phyloP scores from a whole-genome alignment of 2,797 vertebrate genomes.

The Anas georgica region DNA sequence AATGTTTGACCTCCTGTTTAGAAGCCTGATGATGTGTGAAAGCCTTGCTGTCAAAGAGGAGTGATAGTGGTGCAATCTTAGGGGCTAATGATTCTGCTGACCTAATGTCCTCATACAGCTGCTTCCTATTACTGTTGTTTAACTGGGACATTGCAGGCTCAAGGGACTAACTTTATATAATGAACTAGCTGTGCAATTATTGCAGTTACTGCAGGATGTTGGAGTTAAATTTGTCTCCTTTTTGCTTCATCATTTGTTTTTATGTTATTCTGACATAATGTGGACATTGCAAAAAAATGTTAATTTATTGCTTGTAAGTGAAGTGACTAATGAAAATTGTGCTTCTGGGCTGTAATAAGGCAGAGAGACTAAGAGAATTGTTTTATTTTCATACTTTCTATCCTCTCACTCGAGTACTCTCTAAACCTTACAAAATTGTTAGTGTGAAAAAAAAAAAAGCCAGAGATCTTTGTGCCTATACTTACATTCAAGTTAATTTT shows the following conservation, averaged over 20 bases:
- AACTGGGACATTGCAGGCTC: slow-evolving; percentile 4
- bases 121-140: slow-evolving; percentile 37
- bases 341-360: neutral
- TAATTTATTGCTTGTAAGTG: neutral
- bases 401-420: neutral
- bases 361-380: neutral
- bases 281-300: neutral
- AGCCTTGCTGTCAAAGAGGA: neutral
- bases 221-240: neutral
- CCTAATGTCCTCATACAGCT: slow-evolving; percentile 58
- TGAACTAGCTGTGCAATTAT: slow-evolving; percentile 37
- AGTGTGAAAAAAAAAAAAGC: neutral
- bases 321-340: neutral
- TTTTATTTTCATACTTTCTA: neutral
- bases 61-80: slow-evolving; percentile 24
- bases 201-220: slow-evolving; percentile 23
- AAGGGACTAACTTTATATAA: slow-evolving; percentile 14
- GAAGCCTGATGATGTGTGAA: slow-evolving; percentile 34
- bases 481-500: neutral
- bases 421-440: neutral
- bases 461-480: neutral
- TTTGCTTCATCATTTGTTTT: slow-evolving; percentile 40
- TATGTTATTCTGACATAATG: neutral
- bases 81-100: slow-evolving; percentile 57
- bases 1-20: slow-evolving; percentile 17